A percentile compares a stretch with the other conserved stretches of the same genome.
phyloP scores from a whole-genome alignment of 2,113 vertebrate genomes.

The Stegostoma tigrinum region DNA sequence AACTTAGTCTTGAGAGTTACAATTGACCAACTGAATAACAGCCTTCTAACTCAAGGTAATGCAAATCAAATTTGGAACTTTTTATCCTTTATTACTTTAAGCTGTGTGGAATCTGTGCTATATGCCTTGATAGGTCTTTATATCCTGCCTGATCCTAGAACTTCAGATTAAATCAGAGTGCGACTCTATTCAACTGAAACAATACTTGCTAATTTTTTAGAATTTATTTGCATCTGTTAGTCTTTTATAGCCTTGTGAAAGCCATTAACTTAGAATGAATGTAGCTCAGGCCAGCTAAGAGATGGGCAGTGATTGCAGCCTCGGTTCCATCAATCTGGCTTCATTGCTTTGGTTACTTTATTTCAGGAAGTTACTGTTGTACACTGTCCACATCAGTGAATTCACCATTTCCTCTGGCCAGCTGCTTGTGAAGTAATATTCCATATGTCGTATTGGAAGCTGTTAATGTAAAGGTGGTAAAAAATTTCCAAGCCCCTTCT shows the following conservation, averaged over 20 bases:
- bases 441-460: not conserved
- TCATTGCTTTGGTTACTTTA: not conserved
- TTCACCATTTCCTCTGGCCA: not conserved
- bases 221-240: not conserved
- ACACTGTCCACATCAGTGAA: not conserved
- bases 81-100: not conserved
- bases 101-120: not conserved
- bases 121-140: not conserved
- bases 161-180: not conserved
- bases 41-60: not conserved
- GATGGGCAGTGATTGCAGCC: not conserved
- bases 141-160: not conserved
- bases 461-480: not conserved
- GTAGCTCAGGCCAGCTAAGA: no score
- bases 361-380: not conserved
- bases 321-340: not conserved
- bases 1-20: not conserved
- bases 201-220: not conserved
- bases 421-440: not conserved
- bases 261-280: not conserved
- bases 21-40: not conserved
- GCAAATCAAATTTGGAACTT: not conserved
- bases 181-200: not conserved
- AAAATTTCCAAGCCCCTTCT: not conserved
- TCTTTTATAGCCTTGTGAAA: not conserved